phyloP scores from a whole-genome alignment of 2,888 invertebrate genomes.

The Amphipyra berbera region DNA sequence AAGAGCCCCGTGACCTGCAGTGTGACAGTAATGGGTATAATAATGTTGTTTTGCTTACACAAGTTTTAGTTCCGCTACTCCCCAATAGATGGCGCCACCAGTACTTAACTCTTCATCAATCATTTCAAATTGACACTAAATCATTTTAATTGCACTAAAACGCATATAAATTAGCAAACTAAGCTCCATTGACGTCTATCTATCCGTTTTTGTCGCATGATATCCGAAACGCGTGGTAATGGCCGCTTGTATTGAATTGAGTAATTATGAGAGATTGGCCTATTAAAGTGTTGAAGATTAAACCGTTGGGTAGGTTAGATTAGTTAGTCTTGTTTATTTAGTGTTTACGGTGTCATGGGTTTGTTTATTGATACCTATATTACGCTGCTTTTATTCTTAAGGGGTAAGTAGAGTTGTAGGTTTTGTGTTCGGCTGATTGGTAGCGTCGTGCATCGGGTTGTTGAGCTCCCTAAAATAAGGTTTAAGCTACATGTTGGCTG shows the following conservation, averaged over 20 bases:
- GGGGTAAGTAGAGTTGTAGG: too few relatives aligned
- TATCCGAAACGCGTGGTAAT: conserved; percentile 49
- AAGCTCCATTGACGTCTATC: conserved; percentile 40
- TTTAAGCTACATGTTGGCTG: too few relatives aligned
- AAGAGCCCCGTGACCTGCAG: too few relatives aligned
- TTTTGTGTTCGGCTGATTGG: too few relatives aligned
- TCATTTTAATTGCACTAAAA: conserved; percentile 75
- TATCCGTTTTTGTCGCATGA: conserved; percentile 50
- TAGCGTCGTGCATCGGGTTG: too few relatives aligned
- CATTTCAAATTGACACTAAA: conserved; percentile 56
- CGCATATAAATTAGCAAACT: conserved; percentile 59
- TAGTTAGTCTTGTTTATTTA: conserved; percentile 25
- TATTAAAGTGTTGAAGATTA: conserved; percentile 52
- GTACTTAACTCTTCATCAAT: conserved; percentile 18
- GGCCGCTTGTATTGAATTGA: conserved; percentile 48
- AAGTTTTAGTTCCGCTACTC: conserved; percentile 70
- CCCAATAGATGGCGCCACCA: conserved; percentile 75
- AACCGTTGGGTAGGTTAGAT: conserved; percentile 23
- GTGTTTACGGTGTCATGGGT: conserved; percentile 25
- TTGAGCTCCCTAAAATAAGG: too few relatives aligned
- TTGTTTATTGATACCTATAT: conserved; percentile 16
- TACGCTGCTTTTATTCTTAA: too few relatives aligned
- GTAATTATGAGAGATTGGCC: conserved; percentile 64
- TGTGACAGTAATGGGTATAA: too few relatives aligned
- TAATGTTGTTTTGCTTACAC: too few relatives aligned